Evolutionary conservation across 1,140 invertebrate species (phyloP), one percentile per base, ranked within the genome.

Genomic region (Cataglyphis hispanica): DNA sequence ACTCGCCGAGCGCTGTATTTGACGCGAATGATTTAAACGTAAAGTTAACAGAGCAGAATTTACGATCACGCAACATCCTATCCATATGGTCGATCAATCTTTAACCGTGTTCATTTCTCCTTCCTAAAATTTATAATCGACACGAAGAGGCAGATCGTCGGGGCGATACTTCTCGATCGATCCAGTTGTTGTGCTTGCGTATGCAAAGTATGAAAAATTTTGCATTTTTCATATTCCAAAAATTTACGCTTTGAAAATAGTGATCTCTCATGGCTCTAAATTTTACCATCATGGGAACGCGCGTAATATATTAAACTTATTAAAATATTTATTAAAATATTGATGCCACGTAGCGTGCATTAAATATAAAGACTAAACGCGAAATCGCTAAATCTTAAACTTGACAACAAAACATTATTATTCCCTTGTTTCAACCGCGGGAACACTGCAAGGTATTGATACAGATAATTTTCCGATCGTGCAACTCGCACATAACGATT

Each of bases 1-100:
- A 61, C 37, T 19, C 37, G 27, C 40, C 11, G 27, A 27, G n/a
- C 27, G 67, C 67, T 83, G 78, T 83, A 83, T 83, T 83, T 83
- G 78, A 83, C 67, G 53, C 78, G 67, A 83, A 83, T 83, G 78
- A 83, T 83, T 83, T 83, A 83, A 60, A 66, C 78, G 53, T 67
- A 34, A 83, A 83, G 78, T 83, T 83, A 83, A 83, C 78, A 83
- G 78, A 83, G 78, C 78, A 83, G 78, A 83, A 83, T 83, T 83
- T 83, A 83, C 78, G 78, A 72, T 83, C 78, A 67, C 37, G 67
- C 78, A 83, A 83, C 78, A 83, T 83, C 78, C 78, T 83, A 74
- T 83, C 78, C 78, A 83, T 83, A 83, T 61, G 78, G 78, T 13
- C 67, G 53, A 83, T 74, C 78, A 83, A 83, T 83, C 78, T 83